Evolutionary conservation across 1,140 invertebrate genomes (phyloP), one percentile per base, ranked within the genome.

Genomic region (Macrosteles quadrilineatus): DNA sequence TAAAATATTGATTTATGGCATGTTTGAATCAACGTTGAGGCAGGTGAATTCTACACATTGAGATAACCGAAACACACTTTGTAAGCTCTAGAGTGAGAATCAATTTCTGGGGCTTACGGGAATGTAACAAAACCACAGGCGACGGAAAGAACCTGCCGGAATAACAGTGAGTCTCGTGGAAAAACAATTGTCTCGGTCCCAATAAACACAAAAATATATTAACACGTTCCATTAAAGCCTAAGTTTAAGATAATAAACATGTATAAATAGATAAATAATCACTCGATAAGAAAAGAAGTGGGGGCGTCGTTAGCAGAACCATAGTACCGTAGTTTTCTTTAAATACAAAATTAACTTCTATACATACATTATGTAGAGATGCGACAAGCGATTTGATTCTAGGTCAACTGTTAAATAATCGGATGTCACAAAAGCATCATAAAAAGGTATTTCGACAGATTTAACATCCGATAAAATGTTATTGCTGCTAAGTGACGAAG

Each of bases 371-470:
- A 50, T 50, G 47, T 50, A 50, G n/a, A 50, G n/a, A 50, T 50
- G 47, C 47, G 47, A 50, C 47, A 50, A 50, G 47, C 47, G n/a
- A 50, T 50, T 50, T 50, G 47, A 50, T 50, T 50, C 47, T 50
- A 50, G 17, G 17, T 50, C 17, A 36, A 36, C 32, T 36, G 32
- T 36, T 36, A 36, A 36, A 36, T 36, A 36, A 36, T 36, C 32
- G 14, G 32, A 36, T 14, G 32, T 36, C 32, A 36, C 32, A 36
- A 36, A 36, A 36, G 32, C 32, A 36, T 36, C 32, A 36, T 14
- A 36, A 36, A 36, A 36, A 36, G 32, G 32, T 14, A 6, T 36
- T 36, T 36, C 14, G 32, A 36, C 32, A 4, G 4, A 6, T 36
- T 36, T 36, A 36, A 36, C 32, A 4, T 36, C 4, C 32, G 32